Evolutionary conservation across 2,797 vertebrate genomes (phyloP), one percentile per base, ranked within the genome.

Genomic region (Eurystomus glaucurus): DNA sequence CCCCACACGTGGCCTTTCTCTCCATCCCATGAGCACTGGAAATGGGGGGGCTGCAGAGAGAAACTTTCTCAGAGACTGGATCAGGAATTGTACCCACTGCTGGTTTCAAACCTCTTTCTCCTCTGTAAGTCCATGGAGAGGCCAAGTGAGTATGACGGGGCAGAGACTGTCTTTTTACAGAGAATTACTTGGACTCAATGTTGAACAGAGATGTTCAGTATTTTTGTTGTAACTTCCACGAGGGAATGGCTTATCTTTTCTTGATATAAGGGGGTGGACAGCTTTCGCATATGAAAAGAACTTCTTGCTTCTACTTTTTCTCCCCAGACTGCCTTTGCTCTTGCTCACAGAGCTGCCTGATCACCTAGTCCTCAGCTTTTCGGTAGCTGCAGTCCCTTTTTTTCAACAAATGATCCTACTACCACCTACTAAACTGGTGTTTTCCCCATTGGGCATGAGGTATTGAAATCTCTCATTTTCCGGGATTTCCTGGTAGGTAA

Each of bases 181-280:
- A 58, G n/a, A 78, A 81, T 78, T 70, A 46, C 18, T 29, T n/a
- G 14, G 74, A 85, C 21, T 35, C 21, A 37, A 23, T 31, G 9
- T 35, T 69, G n/a, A 95, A 76, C 15, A 5, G 54, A 76, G 58
- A 31, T 61, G 15, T 69, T 95, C 66, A 43, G 37, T 37, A 7
- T 13, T 54, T 79, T 95, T 92, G 78, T 52, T 20, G 51, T 69
- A 62, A 41, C 35, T 89, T 95, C 51, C 71, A 52, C 5, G 9
- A 74, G 11, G 69, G 74, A 92, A 92, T 89, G 62, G 48, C 48
- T 81, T 91, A 46, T 97, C 25, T n/a, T 89, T 92, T 82, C 84
- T 87, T 93, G 65, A 83, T 87, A 54, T 89, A 92, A 93, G 94
- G 91, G 87, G 84, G 93, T 85, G 91, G 78, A 96, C 95, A 95